Base-by-base conservation (phyloP, 2,888 invertebrate genomes). In the Cordilura impudica region DNA sequence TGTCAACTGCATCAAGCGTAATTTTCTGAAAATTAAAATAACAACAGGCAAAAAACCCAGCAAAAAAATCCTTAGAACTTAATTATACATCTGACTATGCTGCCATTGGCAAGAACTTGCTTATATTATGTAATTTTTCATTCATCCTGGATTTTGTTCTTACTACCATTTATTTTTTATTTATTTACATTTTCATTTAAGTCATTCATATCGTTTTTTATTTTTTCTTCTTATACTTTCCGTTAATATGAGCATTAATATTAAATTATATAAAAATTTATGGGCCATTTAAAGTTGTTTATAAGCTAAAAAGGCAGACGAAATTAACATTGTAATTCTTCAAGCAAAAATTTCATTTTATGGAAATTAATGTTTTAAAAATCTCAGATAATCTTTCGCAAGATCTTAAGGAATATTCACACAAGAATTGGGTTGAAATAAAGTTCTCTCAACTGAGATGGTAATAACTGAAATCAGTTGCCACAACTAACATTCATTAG, bases 1-100 rank as follows among this genome's bases (percentile, higher is more conserved):
- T 60, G 60, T 45, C 60, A 60, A 60, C 43, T 26, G 43, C 60
- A 16, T 45, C 26, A 45, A 60, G 26, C 60, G 23, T 45, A 45
- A 60, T 45, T 60, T 60, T 60, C 26, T 8, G 16, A 23, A 60
- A 60, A 45, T 60, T 60, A 45, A 60, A 60, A 60, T 16, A 26
- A 45, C 23, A 60, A n/a, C 60, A 29, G n/a, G n/a, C n/a, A n/a
- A n/a, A n/a, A n/a, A 19, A 12, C 1, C 12, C 2, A 54, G 16
- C 7, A 56, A 39, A 56, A 39, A 8, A 39, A 19, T 35, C 39
- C 39, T 58, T 23, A 19, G 39, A 58, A 39, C 58, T 58, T 58
- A 58, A 58, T 58, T 58, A 58, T 58, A 21, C 39, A 18, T 31
- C 19, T n/a, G 14, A 39, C 39, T 4, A 14, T 14, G 21, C 39